Evolutionary conservation across 2,888 invertebrate species (phyloP).

Genomic region (Nomada ruficornis): DNA sequence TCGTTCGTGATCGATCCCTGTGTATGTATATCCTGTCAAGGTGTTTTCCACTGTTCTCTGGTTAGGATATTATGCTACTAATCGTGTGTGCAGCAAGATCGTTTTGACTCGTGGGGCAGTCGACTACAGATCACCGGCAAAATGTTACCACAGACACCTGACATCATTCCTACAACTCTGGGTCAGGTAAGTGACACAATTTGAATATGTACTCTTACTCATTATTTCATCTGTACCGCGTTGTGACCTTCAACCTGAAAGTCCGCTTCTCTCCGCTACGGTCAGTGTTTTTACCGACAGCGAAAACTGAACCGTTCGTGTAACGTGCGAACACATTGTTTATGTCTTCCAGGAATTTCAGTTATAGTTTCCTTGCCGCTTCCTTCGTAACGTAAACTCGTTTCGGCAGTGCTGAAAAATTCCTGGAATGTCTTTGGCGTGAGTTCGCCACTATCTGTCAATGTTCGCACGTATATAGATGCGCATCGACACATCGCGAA

Average conservation of each 20-base stretch:
- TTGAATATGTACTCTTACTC: background rate
- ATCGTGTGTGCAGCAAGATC: slow-evolving; percentile 58
- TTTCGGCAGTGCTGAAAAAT: slow-evolving; percentile 16
- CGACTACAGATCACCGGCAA: slow-evolving; percentile 47
- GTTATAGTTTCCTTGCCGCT: background rate
- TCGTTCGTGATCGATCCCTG: slow-evolving; percentile 63
- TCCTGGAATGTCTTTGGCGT: slow-evolving; percentile 11
- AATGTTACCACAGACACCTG: slow-evolving; percentile 79
- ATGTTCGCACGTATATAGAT: background rate
- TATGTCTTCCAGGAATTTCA: slow-evolving; percentile 22
- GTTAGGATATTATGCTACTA: slow-evolving; percentile 64
- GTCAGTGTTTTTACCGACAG: slow-evolving; percentile 4
- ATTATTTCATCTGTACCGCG: slow-evolving; percentile 8
- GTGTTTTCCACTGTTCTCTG: slow-evolving; percentile 56
- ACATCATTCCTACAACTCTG: slow-evolving; percentile 78
- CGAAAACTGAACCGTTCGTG: background rate
- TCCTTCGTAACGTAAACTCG: slow-evolving; percentile 22
- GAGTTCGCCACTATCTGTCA: slow-evolving; percentile 10
- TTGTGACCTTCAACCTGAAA: slow-evolving; percentile 55
- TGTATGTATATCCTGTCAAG: slow-evolving; percentile 64
- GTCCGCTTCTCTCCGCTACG: slow-evolving; percentile 21
- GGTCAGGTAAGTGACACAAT: slow-evolving; percentile 72
- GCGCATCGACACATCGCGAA: background rate
- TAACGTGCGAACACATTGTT: slow-evolving; percentile 11
- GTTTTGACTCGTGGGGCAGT: slow-evolving; percentile 65